Evolutionary conservation across 2,113 vertebrate genomes (phyloP).

Genomic region (Corythaeola cristata): DNA sequence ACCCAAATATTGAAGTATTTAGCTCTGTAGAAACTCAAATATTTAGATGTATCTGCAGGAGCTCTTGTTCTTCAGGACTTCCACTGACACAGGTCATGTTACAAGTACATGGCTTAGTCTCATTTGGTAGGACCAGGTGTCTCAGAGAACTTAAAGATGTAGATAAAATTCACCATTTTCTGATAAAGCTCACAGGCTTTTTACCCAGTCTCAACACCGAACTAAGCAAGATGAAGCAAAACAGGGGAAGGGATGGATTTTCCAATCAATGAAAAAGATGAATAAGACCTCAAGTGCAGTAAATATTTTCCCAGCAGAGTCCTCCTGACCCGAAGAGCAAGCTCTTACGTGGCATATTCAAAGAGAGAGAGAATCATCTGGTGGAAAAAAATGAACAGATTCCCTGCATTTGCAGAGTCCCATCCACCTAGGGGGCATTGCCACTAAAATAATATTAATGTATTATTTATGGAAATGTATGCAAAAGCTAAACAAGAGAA

Average conservation of each 20-base stretch:
- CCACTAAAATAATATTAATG: not conserved
- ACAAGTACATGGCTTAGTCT: not conserved
- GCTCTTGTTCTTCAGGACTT: not conserved
- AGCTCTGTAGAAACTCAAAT: not conserved
- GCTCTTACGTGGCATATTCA: not conserved
- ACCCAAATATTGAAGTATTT: not conserved
- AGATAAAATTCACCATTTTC: not conserved
- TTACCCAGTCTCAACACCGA: not conserved
- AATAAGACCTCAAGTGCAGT: not conserved
- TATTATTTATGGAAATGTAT: conserved; percentile 22
- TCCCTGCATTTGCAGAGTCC: not conserved
- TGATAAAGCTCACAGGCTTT: not conserved
- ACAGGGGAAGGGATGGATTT: not conserved
- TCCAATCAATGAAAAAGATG: not conserved
- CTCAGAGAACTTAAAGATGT: not conserved
- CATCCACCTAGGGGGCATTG: not conserved
- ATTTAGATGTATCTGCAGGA: not conserved
- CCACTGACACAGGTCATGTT: not conserved
- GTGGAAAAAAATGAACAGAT: not conserved
- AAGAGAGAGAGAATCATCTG: not conserved
- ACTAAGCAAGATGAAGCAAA: not conserved
- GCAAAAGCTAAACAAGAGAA: conserved; percentile 8
- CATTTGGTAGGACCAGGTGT: not conserved
- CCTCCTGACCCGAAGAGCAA: not conserved
- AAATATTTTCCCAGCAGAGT: not conserved